Evolutionary conservation across 2,888 invertebrate species (phyloP).

Genomic region (Hydrotaea cyrtoneurina): DNA sequence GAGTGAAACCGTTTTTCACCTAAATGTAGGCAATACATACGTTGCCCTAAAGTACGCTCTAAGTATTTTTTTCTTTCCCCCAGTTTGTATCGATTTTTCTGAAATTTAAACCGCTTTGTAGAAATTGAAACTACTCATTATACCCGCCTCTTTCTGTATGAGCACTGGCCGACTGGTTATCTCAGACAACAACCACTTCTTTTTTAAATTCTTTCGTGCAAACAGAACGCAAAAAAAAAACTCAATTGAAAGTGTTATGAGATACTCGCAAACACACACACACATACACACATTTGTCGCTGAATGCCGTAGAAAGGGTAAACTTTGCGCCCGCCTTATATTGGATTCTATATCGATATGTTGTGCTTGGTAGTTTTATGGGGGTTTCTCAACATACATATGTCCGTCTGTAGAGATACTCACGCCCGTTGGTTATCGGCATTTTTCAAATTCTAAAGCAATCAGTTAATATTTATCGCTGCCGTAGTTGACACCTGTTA

Average conservation of each 20-base stretch:
- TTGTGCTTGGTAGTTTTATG: conserved; percentile 1
- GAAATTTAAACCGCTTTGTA: no score
- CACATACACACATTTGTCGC: neutral
- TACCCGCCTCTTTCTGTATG: neutral
- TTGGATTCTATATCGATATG: conserved; percentile 5
- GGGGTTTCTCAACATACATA: conserved; percentile 13
- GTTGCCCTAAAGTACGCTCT: no score
- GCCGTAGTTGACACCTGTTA: conserved; percentile 74
- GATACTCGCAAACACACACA: neutral
- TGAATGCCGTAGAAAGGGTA: conserved; percentile 1
- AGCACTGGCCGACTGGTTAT: conserved; percentile 11
- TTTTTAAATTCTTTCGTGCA: conserved; percentile 30
- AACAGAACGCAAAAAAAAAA: conserved; percentile 33
- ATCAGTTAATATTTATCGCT: conserved; percentile 77
- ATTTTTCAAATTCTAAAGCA: conserved; percentile 70
- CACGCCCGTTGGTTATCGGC: conserved; percentile 58
- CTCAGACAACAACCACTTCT: conserved; percentile 55
- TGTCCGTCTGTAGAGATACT: neutral
- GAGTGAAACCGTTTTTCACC: no score
- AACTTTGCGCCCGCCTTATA: conserved; percentile 12
- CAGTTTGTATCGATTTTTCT: no score
- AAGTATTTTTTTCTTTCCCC: no score
- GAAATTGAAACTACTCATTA: neutral
- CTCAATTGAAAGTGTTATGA: conserved; percentile 58
- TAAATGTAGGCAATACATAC: no score